These are phyloP conservation scores for Macaria liturata DNA, from an alignment of 2,888 invertebrate species.

Conservation along the genomic window DNA sequence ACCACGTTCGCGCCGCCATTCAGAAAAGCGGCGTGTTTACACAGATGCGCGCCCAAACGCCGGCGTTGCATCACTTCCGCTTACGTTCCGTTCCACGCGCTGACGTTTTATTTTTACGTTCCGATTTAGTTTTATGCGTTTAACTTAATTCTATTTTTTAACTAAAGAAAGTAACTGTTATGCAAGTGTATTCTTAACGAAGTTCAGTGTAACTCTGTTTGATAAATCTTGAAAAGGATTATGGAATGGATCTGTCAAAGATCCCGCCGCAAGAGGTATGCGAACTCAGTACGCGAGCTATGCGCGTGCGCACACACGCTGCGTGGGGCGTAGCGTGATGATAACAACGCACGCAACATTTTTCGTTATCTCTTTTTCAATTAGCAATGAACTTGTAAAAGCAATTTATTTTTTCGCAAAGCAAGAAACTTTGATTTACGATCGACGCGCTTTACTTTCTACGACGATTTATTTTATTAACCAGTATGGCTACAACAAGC, in stretches of 20 bases:
- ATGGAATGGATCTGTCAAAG: background rate
- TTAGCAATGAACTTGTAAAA: constrained; percentile 18
- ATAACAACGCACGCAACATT: constrained; percentile 55
- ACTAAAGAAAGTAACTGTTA: no score
- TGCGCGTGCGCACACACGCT: constrained; percentile 44
- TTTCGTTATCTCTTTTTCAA: constrained; percentile 44
- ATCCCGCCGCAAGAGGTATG: constrained; percentile 25
- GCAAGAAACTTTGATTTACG: constrained; percentile 9
- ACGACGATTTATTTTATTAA: no score
- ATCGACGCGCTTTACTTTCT: constrained; percentile 1
- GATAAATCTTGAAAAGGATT: no score
- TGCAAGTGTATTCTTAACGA: no score
- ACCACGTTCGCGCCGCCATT: constrained; percentile 76
- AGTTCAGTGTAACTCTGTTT: no score
- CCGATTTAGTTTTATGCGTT: constrained; percentile 62
- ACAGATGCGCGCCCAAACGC: constrained; percentile 81
- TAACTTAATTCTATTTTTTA: constrained; percentile 25
- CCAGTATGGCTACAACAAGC: no score
- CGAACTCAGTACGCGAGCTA: constrained; percentile 29
- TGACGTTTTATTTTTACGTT: constrained; percentile 57
- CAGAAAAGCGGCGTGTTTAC: constrained; percentile 81
- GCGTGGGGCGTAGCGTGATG: constrained; percentile 46
- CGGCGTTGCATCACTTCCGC: constrained; percentile 79
- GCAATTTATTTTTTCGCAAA: constrained; percentile 11
- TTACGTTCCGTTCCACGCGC: constrained; percentile 72